Conservation (phyloP, 2,797 vertebrate genomes). For the Betta splendens region DNA sequence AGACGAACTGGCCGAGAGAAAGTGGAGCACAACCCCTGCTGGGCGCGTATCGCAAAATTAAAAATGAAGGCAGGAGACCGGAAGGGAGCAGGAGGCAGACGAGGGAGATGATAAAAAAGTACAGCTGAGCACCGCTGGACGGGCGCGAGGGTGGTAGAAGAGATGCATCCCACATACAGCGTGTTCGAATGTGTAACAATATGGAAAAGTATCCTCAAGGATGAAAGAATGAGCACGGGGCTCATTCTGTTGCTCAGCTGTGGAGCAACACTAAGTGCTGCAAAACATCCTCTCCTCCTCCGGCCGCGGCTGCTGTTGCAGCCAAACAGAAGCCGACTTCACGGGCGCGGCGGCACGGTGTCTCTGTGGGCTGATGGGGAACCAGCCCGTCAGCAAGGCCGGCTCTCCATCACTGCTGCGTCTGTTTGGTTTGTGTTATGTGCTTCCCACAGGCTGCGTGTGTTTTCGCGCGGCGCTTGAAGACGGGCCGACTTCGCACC, state of each 20-base stretch:
- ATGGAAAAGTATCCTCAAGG: slow-evolving; percentile 34
- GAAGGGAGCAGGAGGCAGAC: neutral
- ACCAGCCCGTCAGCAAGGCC: slow-evolving; percentile 30
- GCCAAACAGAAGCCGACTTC: slow-evolving; percentile 45
- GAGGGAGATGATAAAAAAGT: neutral
- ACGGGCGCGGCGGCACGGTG: slow-evolving; percentile 33
- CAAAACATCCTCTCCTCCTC: slow-evolving; percentile 53
- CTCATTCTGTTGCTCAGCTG: slow-evolving; percentile 26
- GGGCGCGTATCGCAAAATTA: slow-evolving; percentile 22
- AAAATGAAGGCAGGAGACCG: slow-evolving; percentile 22
- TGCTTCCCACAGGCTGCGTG: too few relatives aligned
- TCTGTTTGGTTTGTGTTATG: slow-evolving; percentile 41
- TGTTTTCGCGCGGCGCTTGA: too few relatives aligned
- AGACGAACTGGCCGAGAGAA: slow-evolving; percentile 37
- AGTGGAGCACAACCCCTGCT: slow-evolving; percentile 52
- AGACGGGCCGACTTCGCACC: slow-evolving; percentile 28
- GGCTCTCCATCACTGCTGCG: slow-evolving; percentile 21
- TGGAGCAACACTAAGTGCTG: slow-evolving; percentile 56
- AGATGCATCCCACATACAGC: slow-evolving; percentile 13
- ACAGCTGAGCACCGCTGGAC: neutral
- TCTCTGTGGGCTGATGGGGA: slow-evolving; percentile 36
- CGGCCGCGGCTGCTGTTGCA: slow-evolving; percentile 26
- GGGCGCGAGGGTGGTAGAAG: neutral
- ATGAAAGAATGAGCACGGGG: slow-evolving; percentile 38
- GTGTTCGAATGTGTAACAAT: slow-evolving; percentile 12